Conservation (phyloP, 2,113 vertebrate species). For the Aegypius monachus region DNA sequence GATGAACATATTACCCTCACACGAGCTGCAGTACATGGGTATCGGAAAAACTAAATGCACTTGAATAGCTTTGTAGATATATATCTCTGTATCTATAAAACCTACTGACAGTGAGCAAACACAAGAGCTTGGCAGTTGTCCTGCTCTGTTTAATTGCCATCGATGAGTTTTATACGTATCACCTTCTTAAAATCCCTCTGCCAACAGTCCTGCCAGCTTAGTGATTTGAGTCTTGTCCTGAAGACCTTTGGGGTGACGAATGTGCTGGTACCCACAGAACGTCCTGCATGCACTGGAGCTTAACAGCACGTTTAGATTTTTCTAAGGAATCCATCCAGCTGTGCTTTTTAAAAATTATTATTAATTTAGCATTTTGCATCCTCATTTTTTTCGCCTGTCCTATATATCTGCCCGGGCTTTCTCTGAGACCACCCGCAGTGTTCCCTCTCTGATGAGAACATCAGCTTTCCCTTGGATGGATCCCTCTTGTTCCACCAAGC, state of each 20-base stretch:
- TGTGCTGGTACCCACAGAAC: neutral
- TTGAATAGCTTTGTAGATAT: neutral
- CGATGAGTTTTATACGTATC: neutral
- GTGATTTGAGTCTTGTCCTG: neutral
- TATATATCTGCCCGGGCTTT: neutral
- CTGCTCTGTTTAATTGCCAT: neutral
- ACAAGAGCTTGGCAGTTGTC: neutral
- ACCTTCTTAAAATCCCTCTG: neutral
- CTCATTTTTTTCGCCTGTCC: neutral
- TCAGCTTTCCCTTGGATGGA: neutral
- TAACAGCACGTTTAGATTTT: neutral
- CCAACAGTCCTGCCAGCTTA: neutral
- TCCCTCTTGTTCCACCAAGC: neutral
- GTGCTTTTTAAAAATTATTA: neutral
- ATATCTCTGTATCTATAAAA: neutral
- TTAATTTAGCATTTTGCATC: neutral
- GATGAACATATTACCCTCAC: neutral
- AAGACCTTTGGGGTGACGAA: neutral
- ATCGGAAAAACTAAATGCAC: neutral
- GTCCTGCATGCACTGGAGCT: neutral
- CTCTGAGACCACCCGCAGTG: accelerated
- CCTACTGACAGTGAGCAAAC: neutral
- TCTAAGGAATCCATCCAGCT: neutral
- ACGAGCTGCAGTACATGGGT: neutral
- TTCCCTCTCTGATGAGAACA: neutral